Base-by-base conservation (phyloP, 2,797 vertebrate genomes). In the Sparus aurata region DNA sequence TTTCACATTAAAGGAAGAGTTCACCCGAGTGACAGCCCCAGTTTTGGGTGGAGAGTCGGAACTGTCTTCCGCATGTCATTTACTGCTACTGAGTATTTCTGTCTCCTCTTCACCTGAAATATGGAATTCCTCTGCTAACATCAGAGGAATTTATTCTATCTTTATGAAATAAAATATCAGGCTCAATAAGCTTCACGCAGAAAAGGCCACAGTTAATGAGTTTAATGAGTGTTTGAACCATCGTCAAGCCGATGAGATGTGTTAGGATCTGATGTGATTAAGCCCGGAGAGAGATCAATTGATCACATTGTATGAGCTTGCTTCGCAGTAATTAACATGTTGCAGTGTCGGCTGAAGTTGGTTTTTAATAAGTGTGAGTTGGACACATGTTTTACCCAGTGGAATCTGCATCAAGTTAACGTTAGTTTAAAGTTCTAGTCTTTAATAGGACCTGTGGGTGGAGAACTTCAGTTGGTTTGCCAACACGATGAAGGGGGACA, bases 211-310 rank as follows among this genome's bases (percentile, higher is more conserved):
- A 13, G 52, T 59, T 43, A 73, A 83, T 23, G 49, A 67, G 62
- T 22, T 23, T 45, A 49, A 7, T 12, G 1, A 66, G 34, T 66
- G 67, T 62, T 79, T 53, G 52, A 50, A 64, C 69, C 60, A 52
- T 43, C 65, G 69, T 57, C 27, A 59, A 43, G 38, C 27, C 57
- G 63, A 75, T 50, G 49, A 75, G 67, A 75, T 52, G 62, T 43
- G 15, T 68, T 69, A 67, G 70, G 22, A 74, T 75, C 63, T 34
- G 52, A 72, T 80, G 23, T 67, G 70, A 78, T 73, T 65, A 74
- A 54, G 27, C 54, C 11, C 59, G 5, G 69, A 30, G 11, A 57
- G 10, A 57, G 63, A 57, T 49, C 16, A 18, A 81, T 60, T 68
- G 68, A 82, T 84, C 60, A 49, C 60, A 67, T 22, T 72, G 58